Base-by-base conservation (phyloP, 2,113 vertebrate species). In the Hippocampus comes region DNA sequence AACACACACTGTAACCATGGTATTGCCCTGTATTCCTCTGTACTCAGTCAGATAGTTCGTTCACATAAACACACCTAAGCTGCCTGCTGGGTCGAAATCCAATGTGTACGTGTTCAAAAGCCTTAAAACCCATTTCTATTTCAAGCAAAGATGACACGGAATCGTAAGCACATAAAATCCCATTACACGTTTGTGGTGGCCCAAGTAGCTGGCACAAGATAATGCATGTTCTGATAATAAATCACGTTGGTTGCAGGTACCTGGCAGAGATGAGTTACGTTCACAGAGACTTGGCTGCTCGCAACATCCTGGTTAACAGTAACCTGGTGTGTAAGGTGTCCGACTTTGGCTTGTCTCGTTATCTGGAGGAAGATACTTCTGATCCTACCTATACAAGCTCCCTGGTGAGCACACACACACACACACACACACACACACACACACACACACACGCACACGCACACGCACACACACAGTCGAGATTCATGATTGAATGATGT, bases 311-410 rank as follows among this genome's bases (percentile, higher is more conserved):
- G 84, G 97, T 99, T 72, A 98, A 99, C 87, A 94, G 94, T 77
- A 98, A 98, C 91, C 82, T 98, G 84, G 96, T 98, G 78, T 98
- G 96, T 88, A 99, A 99, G 78, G 97, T 99, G 72, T 99, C 97
- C 0, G 97, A 99, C 89, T 99, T 99, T 0, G 97, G 97, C 77
- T 93, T 99, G 64, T 99, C 97, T 0, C 95, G 97, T 20, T 97
- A 97, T 83, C 90, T 99, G 86, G 96, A 99, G 89, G 97, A 99
- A 0, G 96, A 99, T 53, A 95, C 96, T 0, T 96, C 95, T 0
- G 97, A 98, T 82, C 96, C 97, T 68, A 97, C 96, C 63, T 98
- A 99, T 80, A 98, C 97, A 78, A 98, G 96, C 89, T 89, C 89
- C 5, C 84, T 89, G 89, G 89, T 89, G 77, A 85, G 85, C 38